Percentiles rank a stretch among this genome's conserved stretches.
Conservation (phyloP, 2,113 vertebrate species). For the Rhynchomys soricoides region DNA sequence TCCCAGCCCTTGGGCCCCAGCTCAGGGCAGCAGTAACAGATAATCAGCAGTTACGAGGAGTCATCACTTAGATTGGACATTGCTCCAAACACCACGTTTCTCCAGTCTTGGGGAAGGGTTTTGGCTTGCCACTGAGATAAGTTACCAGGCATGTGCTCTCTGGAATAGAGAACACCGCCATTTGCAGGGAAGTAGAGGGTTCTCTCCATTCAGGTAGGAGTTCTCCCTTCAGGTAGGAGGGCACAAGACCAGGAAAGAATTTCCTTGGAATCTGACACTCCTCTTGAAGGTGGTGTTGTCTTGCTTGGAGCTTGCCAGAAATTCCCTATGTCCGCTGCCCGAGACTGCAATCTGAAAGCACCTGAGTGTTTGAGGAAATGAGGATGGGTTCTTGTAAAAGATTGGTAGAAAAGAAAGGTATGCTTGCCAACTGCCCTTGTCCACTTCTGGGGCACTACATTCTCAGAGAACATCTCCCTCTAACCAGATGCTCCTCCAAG, state of each 20-base stretch:
- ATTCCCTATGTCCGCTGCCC: conserved; percentile 62
- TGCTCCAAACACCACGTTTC: conserved; percentile 47
- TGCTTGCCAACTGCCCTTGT: conserved; percentile 67
- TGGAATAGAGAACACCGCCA: conserved; percentile 36
- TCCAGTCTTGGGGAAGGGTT: conserved; percentile 55
- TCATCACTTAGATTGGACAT: conserved; percentile 61
- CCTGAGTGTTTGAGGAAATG: conserved; percentile 71
- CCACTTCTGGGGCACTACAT: conserved; percentile 32
- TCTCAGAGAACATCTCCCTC: conserved; percentile 14
- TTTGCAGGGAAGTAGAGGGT: conserved; percentile 40
- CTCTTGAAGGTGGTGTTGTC: conserved; percentile 50
- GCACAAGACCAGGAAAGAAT: conserved; percentile 26
- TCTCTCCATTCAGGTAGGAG: conserved; percentile 25
- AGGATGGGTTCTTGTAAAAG: conserved; percentile 33
- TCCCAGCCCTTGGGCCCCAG: conserved; percentile 73
- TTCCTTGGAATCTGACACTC: conserved; percentile 22
- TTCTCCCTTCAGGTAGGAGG: neutral
- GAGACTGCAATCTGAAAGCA: conserved; percentile 78
- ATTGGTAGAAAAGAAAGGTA: conserved; percentile 55
- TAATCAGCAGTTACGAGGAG: conserved; percentile 73
- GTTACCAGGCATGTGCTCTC: conserved; percentile 58
- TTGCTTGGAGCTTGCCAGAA: conserved; percentile 55
- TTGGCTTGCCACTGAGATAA: conserved; percentile 60
- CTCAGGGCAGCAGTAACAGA: conserved; percentile 76
- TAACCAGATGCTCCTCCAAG: conserved; percentile 30